These are phyloP conservation scores for Pyxicephalus adspersus DNA, from an alignment of 2,113 vertebrate species.

Conservation along the genomic window DNA sequence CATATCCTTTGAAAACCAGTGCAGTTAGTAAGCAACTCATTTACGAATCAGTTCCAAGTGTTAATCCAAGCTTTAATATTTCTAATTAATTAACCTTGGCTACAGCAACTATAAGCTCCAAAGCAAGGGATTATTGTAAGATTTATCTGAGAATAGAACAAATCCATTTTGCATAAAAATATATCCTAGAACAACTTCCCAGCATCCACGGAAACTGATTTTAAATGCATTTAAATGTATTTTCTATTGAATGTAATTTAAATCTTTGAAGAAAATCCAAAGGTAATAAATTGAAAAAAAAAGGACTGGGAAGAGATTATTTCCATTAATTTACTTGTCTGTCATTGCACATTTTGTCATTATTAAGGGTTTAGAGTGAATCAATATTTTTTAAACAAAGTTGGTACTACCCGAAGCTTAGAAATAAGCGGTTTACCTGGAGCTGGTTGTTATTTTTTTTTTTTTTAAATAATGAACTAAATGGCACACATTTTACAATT, in stretches of 20 bases:
- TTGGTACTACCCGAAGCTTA: not conserved
- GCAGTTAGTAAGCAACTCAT: slow-evolving; percentile 62
- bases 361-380: slow-evolving; percentile 51
- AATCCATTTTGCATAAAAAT: slow-evolving; percentile 65
- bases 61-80: slow-evolving; percentile 74
- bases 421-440: slow-evolving; percentile 1
- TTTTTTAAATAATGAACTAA: not conserved
- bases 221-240: slow-evolving; percentile 64
- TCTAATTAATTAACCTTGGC: slow-evolving; percentile 76
- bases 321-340: slow-evolving; percentile 52
- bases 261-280: slow-evolving; percentile 60
- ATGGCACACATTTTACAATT: no score
- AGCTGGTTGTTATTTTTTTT: not conserved
- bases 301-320: slow-evolving; percentile 23
- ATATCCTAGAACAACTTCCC: slow-evolving; percentile 60
- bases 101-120: slow-evolving; percentile 63
- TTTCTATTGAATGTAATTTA: slow-evolving; percentile 61
- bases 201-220: slow-evolving; percentile 64
- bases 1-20: slow-evolving; percentile 60
- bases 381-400: slow-evolving; percentile 4
- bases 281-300: slow-evolving; percentile 53
- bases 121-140: slow-evolving; percentile 63
- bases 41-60: slow-evolving; percentile 68
- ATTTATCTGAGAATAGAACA: slow-evolving; percentile 68
- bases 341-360: slow-evolving; percentile 46